Evolutionary conservation across 2,888 invertebrate species (phyloP).

Genomic region (Papilio gigon): DNA sequence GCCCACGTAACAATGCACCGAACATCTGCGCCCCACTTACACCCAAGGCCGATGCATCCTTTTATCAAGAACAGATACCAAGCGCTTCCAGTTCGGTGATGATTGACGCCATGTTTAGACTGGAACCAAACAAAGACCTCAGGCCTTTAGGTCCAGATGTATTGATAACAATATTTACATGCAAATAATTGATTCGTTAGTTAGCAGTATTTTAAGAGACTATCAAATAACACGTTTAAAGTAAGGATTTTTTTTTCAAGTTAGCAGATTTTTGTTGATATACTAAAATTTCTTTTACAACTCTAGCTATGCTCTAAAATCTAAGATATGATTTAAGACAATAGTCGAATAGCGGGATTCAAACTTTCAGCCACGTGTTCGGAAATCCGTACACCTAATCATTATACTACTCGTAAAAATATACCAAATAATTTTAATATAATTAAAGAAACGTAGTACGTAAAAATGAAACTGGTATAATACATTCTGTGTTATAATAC

Average conservation of each 20-base stretch:
- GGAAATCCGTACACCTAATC: too few species aligned
- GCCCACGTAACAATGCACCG: conserved; percentile 45
- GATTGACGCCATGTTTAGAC: conserved; percentile 57
- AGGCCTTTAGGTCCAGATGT: conserved; percentile 33
- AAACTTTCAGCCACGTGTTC: too few species aligned
- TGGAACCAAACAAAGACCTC: conserved; percentile 50
- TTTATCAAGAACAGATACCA: conserved; percentile 60
- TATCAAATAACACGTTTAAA: neutral
- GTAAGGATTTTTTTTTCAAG: too few species aligned
- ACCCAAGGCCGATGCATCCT: conserved; percentile 66
- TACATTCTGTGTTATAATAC: neutral
- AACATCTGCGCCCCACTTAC: conserved; percentile 72
- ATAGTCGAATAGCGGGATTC: too few species aligned
- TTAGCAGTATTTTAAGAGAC: neutral
- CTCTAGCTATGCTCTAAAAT: too few species aligned
- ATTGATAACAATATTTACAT: conserved; percentile 33
- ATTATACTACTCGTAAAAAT: too few species aligned
- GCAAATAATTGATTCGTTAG: conserved; percentile 9
- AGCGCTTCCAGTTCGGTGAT: conserved; percentile 54
- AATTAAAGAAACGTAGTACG: too few species aligned
- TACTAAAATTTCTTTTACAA: too few species aligned
- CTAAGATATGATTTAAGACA: too few species aligned
- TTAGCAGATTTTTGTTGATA: too few species aligned
- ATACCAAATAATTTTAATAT: too few species aligned
- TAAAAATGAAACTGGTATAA: neutral